Conservation (phyloP, 1,140 invertebrate genomes). For the Lordiphosa stackelbergi region DNA sequence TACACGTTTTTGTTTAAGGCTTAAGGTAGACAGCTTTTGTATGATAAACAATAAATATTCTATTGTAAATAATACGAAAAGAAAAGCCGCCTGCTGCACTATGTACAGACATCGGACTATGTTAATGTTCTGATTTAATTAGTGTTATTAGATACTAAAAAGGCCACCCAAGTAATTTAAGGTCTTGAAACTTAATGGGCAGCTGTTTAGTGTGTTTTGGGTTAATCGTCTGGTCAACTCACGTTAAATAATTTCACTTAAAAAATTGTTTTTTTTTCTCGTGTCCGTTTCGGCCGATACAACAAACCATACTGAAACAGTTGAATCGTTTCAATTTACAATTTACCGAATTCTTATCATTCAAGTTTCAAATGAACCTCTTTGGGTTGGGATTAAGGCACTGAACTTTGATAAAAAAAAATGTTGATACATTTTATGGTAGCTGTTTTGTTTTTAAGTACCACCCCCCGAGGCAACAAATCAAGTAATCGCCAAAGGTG, state of each 20-base stretch:
- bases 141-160: not conserved
- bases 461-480: not conserved
- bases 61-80: not conserved
- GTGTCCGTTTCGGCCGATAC: conserved; percentile 11
- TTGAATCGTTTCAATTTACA: not conserved
- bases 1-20: not conserved
- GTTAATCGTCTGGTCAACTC: not conserved
- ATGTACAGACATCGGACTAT: no score
- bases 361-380: conserved; percentile 15
- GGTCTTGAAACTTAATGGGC: not conserved
- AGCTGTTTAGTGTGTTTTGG: not conserved
- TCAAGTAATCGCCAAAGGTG: not conserved
- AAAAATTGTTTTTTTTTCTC: not conserved
- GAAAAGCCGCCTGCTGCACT: no score
- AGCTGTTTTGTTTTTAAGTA: conserved; percentile 3
- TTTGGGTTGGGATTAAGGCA: conserved; percentile 33
- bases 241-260: no score
- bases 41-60: not conserved
- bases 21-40: not conserved
- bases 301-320: conserved; percentile 25
- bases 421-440: conserved; percentile 32
- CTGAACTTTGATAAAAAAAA: conserved; percentile 58
- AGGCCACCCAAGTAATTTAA: not conserved
- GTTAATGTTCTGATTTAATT: not conserved
- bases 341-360: conserved; percentile 40